These are phyloP conservation scores for Pseudomyrmex dendroicus DNA, from an alignment of 1,140 invertebrate genomes.

Conservation along the genomic window DNA sequence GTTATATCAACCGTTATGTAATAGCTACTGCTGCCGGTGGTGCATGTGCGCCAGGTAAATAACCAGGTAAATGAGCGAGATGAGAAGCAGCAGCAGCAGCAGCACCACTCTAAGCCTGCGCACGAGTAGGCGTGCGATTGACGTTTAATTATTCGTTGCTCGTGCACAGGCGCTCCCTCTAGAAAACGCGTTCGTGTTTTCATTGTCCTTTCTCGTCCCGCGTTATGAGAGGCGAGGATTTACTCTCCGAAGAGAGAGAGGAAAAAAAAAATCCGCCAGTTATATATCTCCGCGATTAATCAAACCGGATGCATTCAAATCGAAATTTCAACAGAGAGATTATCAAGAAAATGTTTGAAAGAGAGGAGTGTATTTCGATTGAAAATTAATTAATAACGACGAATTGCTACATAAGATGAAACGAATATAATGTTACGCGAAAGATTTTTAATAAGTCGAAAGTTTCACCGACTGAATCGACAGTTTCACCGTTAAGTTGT, in stretches of 20 bases:
- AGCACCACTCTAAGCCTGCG: constrained; percentile 31
- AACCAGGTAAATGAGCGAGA: constrained; percentile 46
- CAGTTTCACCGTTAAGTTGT: too few relatives aligned
- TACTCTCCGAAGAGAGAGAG: not conserved
- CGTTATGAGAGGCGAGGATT: constrained; percentile 13
- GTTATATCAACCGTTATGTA: constrained; percentile 53
- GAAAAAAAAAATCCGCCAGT: not conserved
- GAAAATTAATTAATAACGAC: not conserved
- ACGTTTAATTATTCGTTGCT: constrained; percentile 68
- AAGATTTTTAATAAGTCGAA: not conserved
- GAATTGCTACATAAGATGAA: too few relatives aligned
- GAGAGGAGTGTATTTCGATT: not conserved
- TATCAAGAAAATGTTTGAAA: not conserved
- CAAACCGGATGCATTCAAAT: not conserved
- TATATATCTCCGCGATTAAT: not conserved
- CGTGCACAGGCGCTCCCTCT: constrained; percentile 41
- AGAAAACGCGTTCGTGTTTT: not conserved
- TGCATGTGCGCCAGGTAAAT: constrained; percentile 28
- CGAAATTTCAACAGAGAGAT: not conserved
- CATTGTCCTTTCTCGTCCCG: constrained; percentile 12
- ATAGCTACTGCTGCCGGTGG: constrained; percentile 26
- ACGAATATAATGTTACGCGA: too few relatives aligned
- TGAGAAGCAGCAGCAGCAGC: constrained; percentile 1
- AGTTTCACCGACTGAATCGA: too few relatives aligned
- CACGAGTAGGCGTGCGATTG: constrained; percentile 45